These are phyloP conservation scores for Microctenopoma stevenorrisi DNA, from an alignment of 2,797 vertebrate genomes.

Conservation along the genomic window DNA sequence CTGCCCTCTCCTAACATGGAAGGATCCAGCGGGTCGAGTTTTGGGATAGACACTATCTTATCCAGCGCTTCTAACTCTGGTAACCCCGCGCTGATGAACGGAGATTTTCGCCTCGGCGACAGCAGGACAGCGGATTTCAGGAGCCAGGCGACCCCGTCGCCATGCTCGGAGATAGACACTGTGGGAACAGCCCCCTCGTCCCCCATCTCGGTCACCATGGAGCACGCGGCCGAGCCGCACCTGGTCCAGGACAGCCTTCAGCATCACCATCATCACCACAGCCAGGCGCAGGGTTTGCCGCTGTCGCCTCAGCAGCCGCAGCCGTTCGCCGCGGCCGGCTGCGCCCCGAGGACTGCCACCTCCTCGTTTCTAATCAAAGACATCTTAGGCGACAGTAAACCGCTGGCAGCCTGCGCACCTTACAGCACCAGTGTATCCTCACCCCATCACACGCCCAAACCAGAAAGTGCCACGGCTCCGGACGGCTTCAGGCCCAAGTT, in stretches of 20 bases:
- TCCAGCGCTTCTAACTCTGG: conserved; percentile 88
- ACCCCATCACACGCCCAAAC: conserved; percentile 93
- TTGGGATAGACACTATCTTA: conserved; percentile 99
- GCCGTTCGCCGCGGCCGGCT: conserved; percentile 85
- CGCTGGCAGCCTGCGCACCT: conserved; percentile 96
- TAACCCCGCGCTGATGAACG: conserved; percentile 92
- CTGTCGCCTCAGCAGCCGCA: conserved; percentile 81
- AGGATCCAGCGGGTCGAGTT: conserved; percentile 95
- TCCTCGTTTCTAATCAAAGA: conserved; percentile 99
- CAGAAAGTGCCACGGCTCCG: conserved; percentile 86
- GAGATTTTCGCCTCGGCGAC: conserved; percentile 92
- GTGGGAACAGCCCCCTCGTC: conserved; percentile 95
- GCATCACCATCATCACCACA: conserved; percentile 87
- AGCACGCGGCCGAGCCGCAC: conserved; percentile 88
- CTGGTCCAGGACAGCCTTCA: conserved; percentile 88
- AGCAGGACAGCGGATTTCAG: conserved; percentile 92
- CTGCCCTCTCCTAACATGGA: conserved; percentile 89
- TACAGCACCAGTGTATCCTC: conserved; percentile 96
- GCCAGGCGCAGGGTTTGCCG: conserved; percentile 82
- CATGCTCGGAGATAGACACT: conserved; percentile 97
- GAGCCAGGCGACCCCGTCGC: conserved; percentile 92
- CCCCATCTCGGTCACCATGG: conserved; percentile 96
- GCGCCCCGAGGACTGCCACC: conserved; percentile 94
- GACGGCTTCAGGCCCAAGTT: conserved; percentile 96
- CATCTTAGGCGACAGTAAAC: conserved; percentile 98